Base-by-base conservation (phyloP, 2,797 vertebrate genomes). In the Girardinus metallicus region DNA sequence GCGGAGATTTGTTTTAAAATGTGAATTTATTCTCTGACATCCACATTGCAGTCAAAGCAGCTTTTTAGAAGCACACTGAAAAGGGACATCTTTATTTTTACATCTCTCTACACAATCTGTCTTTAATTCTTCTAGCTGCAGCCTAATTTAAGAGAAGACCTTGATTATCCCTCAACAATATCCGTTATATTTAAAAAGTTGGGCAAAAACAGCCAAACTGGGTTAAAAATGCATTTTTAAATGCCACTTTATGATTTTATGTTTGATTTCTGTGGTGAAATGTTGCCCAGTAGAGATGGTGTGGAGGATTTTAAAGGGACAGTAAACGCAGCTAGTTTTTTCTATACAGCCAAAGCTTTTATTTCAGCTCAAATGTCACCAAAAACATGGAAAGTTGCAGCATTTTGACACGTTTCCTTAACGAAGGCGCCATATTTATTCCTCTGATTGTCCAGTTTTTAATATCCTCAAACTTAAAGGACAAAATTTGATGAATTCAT, bases 71-170 rank as follows among this genome's bases (percentile, higher is more conserved):
- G 84, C 87, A 86, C 85, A 74, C 60, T 57, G 53, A 87, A 89
- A 93, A 91, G 91, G 89, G 90, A 93, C 62, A 34, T 83, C 21
- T 80, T 75, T 43, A 11, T 78, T 79, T 83, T 44, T 46, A 44
- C 68, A 71, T 43, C 26, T 13, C 26, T 71, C 68, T 29, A 36
- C 18, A 34, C 66, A 77, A 86, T 80, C 83, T 82, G 79, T 84
- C 77, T 72, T 80, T 64, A 51, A 64, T 72, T 41, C 16, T 18
- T n/a, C 49, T 4, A 78, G 83, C 81, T 72, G 84, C 81, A 81
- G 84, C 79, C 39, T 3, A 39, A 36, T 16, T 64, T 21, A 13
- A 47, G 9, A 55, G 44, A 21, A 21, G 16, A 44, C 9, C 16
- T 29, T 16, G 26, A 44, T 29, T 15, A 71, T 44, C 26, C 66